phyloP scores from a whole-genome alignment of 2,888 invertebrate species.

The Campaea margaritaria region DNA sequence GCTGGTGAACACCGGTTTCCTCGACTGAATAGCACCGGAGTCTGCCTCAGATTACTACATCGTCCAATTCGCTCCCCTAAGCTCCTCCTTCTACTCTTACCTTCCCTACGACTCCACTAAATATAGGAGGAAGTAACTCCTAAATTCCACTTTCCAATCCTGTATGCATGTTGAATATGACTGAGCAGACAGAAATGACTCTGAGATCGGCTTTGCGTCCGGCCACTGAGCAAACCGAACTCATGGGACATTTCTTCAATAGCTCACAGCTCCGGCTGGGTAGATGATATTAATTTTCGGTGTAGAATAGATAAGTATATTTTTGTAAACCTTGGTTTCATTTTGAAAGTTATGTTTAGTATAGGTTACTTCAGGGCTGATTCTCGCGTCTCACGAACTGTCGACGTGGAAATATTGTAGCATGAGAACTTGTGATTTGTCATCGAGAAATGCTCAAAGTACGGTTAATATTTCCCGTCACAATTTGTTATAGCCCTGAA shows the following conservation, averaged over 20 bases:
- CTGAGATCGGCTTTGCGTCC: slow-evolving; percentile 64
- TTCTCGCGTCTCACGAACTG: slow-evolving; percentile 72
- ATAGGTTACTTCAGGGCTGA: slow-evolving; percentile 54
- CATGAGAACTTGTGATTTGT: slow-evolving; percentile 45
- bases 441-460: slow-evolving; percentile 44
- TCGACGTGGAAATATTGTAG: slow-evolving; percentile 42
- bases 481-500: slow-evolving; percentile 60
- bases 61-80: slow-evolving; percentile 88
- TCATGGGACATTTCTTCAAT: slow-evolving; percentile 51
- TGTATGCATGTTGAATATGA: slow-evolving; percentile 67
- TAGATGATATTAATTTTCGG: slow-evolving; percentile 60
- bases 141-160: slow-evolving; percentile 42
- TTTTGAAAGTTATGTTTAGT: slow-evolving; percentile 47
- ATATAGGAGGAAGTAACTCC: slow-evolving; percentile 72
- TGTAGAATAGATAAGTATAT: slow-evolving; percentile 57
- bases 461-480: slow-evolving; percentile 40
- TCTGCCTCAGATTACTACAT: slow-evolving; percentile 89
- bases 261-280: slow-evolving; percentile 36
- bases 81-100: slow-evolving; percentile 90
- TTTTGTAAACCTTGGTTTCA: slow-evolving; percentile 67
- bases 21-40: slow-evolving; percentile 94
- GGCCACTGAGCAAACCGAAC: slow-evolving; percentile 74
- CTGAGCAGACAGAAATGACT: slow-evolving; percentile 42
- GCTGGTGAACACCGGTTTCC: slow-evolving; percentile 97
- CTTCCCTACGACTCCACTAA: slow-evolving; percentile 85